These are phyloP conservation scores for Graptemys geographica DNA, from an alignment of 2,797 vertebrate species.

Conservation along the genomic window DNA sequence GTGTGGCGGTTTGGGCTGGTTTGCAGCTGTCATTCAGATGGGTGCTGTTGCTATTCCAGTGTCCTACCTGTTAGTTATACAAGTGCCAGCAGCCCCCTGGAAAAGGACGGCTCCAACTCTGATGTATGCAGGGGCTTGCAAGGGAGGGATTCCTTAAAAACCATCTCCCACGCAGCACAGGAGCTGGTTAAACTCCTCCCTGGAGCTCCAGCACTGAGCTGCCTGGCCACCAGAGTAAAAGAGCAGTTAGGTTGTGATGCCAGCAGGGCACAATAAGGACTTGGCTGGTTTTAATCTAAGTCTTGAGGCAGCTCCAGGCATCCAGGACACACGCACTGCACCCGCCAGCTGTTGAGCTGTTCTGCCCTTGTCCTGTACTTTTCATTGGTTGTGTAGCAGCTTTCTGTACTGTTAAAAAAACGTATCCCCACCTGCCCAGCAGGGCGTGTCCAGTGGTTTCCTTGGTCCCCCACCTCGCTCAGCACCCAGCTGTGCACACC, in stretches of 20 bases:
- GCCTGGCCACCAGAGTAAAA: too few species aligned
- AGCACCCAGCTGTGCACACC: too few species aligned
- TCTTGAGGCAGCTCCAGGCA: background rate
- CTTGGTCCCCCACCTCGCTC: background rate
- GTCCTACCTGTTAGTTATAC: background rate
- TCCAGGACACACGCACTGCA: background rate
- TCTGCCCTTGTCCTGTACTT: background rate
- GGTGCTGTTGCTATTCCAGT: too few species aligned
- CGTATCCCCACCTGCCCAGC: background rate
- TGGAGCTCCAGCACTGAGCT: background rate
- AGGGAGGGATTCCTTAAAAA: background rate
- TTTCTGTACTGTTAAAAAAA: constrained; percentile 32
- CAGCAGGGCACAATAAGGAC: background rate
- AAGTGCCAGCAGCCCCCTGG: background rate
- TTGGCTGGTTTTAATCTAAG: background rate
- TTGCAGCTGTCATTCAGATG: background rate
- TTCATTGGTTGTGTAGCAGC: constrained; percentile 39
- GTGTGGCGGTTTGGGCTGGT: background rate
- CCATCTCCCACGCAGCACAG: too few species aligned
- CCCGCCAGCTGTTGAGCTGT: background rate
- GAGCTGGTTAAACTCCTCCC: too few species aligned
- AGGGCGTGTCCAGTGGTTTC: background rate
- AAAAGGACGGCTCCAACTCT: too few species aligned
- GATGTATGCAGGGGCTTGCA: background rate
- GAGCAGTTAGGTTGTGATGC: background rate